Percentiles rank a stretch among this genome's conserved stretches.
phyloP scores from a whole-genome alignment of 2,113 vertebrate species.

The Pelusios castaneus region DNA sequence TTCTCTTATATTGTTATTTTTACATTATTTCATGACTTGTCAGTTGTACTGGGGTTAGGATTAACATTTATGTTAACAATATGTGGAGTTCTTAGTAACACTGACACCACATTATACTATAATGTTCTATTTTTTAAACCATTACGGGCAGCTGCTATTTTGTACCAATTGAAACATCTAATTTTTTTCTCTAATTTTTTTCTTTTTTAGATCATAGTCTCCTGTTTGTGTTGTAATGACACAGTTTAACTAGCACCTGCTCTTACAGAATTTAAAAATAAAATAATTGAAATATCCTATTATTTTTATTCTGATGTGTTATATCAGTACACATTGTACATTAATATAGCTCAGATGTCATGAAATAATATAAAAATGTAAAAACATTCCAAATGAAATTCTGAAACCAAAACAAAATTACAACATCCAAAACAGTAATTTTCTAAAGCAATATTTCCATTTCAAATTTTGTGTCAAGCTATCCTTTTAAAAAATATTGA shows the following conservation, averaged over 20 bases:
- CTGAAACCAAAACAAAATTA: not conserved
- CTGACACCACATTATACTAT: not conserved
- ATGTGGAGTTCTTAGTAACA: not conserved
- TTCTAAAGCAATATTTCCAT: not conserved
- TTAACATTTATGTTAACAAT: not conserved
- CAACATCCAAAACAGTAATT: not conserved
- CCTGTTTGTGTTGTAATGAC: not conserved
- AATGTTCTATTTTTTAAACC: not conserved
- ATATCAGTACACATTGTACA: not conserved
- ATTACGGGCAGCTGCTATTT: not conserved
- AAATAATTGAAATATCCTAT: not conserved
- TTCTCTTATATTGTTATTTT: not conserved
- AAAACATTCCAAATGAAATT: not conserved
- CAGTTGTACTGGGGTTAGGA: not conserved
- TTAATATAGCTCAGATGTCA: not conserved
- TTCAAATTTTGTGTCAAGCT: not conserved
- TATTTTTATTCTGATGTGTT: not conserved
- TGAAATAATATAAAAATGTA: not conserved
- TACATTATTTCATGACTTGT: not conserved
- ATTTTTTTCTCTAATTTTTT: not conserved
- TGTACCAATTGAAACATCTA: not conserved
- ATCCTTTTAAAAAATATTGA: not conserved
- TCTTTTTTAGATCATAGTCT: not conserved
- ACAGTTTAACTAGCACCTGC: not conserved
- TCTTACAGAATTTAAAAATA: not conserved